These are phyloP conservation scores for Lissocephala sabroskyi DNA, from an alignment of 2,888 invertebrate genomes.

Conservation along the genomic window DNA sequence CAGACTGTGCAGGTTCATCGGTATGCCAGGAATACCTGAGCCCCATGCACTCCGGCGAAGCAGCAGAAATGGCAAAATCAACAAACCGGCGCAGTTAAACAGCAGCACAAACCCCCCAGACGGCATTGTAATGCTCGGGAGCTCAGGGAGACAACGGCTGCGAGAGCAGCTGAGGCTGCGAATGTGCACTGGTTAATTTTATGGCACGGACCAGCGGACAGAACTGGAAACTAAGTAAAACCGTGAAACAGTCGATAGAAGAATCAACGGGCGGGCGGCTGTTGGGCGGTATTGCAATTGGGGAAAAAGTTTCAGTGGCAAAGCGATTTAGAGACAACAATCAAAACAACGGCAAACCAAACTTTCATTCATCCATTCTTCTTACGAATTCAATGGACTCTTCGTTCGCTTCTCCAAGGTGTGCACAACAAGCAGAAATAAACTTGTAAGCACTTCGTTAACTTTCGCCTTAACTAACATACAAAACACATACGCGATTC, in stretches of 20 bases:
- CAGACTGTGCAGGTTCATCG: constrained; percentile 1
- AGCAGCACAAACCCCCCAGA: constrained; percentile 25
- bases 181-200: constrained; percentile 50
- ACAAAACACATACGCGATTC: too few relatives aligned
- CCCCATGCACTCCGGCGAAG: constrained; percentile 13
- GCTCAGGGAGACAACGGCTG: background rate
- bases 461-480: too few relatives aligned
- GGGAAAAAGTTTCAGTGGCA: constrained; percentile 9
- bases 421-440: too few relatives aligned
- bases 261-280: background rate
- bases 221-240: constrained; percentile 49
- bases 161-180: background rate
- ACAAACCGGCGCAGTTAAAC: constrained; percentile 41
- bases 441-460: too few relatives aligned
- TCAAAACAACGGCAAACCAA: constrained; percentile 21
- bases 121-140: constrained; percentile 28
- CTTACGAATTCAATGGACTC: too few relatives aligned
- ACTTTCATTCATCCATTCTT: too few relatives aligned
- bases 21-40: background rate
- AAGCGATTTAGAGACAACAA: constrained; percentile 16
- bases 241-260: constrained; percentile 38
- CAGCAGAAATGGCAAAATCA: constrained; percentile 42
- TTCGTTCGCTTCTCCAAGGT: too few relatives aligned
- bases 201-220: constrained; percentile 42
- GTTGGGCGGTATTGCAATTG: constrained; percentile 17